Percentiles rank a stretch among this genome's conserved stretches.
These are phyloP conservation scores for Leptinotarsa texana DNA, from an alignment of 1,140 invertebrate species.

Conservation along the genomic window DNA sequence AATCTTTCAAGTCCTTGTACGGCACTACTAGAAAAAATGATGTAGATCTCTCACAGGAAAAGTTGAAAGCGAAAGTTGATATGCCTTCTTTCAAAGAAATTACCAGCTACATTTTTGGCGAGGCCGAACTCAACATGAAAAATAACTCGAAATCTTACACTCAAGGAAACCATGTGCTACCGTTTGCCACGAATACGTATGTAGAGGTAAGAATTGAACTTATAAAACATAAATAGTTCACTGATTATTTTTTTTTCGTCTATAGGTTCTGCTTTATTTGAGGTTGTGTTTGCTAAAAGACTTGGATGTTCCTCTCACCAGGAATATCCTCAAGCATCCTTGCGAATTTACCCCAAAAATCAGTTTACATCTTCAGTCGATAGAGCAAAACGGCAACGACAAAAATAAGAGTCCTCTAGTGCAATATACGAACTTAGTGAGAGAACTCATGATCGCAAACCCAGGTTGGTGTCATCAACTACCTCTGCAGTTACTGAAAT, in stretches of 20 bases:
- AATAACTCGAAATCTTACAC: slow-evolving; percentile 58
- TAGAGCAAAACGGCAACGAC: slow-evolving; percentile 51
- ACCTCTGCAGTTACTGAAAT: background rate
- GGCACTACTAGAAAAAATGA: slow-evolving; percentile 54
- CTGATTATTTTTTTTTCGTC: slow-evolving; percentile 30
- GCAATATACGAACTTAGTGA: slow-evolving; percentile 69
- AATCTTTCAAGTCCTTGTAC: slow-evolving; percentile 74
- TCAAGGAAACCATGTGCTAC: slow-evolving; percentile 67
- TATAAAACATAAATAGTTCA: background rate
- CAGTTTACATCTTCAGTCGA: slow-evolving; percentile 60
- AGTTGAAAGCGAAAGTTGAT: slow-evolving; percentile 46
- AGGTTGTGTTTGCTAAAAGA: slow-evolving; percentile 71
- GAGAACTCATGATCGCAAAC: slow-evolving; percentile 64
- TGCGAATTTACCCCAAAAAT: slow-evolving; percentile 66
- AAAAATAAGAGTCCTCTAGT: slow-evolving; percentile 61
- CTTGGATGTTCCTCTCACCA: slow-evolving; percentile 56
- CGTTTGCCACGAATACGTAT: slow-evolving; percentile 68
- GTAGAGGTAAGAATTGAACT: slow-evolving; percentile 60
- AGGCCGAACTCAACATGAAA: slow-evolving; percentile 53
- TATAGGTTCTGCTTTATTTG: slow-evolving; percentile 76
- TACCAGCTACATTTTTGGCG: slow-evolving; percentile 58
- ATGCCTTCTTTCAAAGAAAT: slow-evolving; percentile 53
- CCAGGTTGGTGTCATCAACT: slow-evolving; percentile 56
- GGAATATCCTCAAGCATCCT: slow-evolving; percentile 62
- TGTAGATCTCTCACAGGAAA: slow-evolving; percentile 47